phyloP scores from a whole-genome alignment of 1,140 invertebrate species.

The Drosophila obscura region DNA sequence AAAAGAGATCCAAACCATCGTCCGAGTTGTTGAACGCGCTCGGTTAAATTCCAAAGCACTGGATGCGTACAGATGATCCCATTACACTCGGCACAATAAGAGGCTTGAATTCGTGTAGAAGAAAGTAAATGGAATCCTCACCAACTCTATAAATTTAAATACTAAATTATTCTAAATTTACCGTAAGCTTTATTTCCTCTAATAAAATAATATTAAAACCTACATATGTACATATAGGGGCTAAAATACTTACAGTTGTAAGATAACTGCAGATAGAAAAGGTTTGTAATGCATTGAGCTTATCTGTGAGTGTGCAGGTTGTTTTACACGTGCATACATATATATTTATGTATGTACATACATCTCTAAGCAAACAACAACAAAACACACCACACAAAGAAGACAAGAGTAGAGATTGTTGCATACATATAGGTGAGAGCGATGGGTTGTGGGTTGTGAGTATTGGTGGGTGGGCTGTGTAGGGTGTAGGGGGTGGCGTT shows the following conservation, averaged over 20 bases:
- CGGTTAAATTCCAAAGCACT: no score
- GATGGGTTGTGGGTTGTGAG: not conserved
- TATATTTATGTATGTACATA: not conserved
- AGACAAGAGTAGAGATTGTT: slow-evolving; percentile 26
- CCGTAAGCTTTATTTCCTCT: no score
- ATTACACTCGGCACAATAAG: no score
- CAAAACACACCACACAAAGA: slow-evolving; percentile 51
- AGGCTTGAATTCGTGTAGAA: no score
- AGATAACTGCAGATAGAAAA: not conserved
- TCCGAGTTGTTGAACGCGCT: no score
- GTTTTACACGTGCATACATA: no score
- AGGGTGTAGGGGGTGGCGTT: slow-evolving; percentile 19
- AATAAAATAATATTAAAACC: not conserved
- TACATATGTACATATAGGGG: not conserved
- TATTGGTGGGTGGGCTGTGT: not conserved
- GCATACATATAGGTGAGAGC: slow-evolving; percentile 12
- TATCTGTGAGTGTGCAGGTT: not conserved
- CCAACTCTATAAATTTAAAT: no score
- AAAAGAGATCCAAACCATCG: no score
- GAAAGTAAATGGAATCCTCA: no score
- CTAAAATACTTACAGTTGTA: slow-evolving; percentile 4
- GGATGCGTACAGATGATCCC: no score
- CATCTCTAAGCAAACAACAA: slow-evolving; percentile 27
- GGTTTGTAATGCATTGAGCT: not conserved
- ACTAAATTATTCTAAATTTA: not conserved